phyloP scores from a whole-genome alignment of 2,113 vertebrate species.

The Haplochromis vanheusdeni region DNA sequence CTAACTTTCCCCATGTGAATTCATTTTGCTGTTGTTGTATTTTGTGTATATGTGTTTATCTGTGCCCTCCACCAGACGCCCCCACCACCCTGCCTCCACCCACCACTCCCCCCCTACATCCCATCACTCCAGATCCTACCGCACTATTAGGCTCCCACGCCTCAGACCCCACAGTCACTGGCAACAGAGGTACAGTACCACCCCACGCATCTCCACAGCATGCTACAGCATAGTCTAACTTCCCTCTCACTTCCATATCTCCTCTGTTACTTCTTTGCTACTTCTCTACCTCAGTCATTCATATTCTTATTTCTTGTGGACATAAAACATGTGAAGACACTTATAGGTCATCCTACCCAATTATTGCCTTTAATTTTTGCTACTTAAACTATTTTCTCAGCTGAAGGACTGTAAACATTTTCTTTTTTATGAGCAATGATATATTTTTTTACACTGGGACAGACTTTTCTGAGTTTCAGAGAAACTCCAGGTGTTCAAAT shows the following conservation, averaged over 20 bases:
- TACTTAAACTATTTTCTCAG: not conserved
- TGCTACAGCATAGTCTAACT: not conserved
- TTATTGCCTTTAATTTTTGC: not conserved
- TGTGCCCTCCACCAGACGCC: conserved; percentile 90
- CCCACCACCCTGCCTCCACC: conserved; percentile 92
- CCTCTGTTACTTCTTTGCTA: not conserved
- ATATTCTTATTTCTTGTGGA: not conserved
- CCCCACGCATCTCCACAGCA: conserved; percentile 31
- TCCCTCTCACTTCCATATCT: not conserved
- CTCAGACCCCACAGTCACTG: conserved; percentile 83
- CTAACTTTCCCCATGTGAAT: conserved; percentile 24
- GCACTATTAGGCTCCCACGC: conserved; percentile 85
- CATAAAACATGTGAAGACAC: not conserved
- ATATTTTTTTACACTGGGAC: not conserved
- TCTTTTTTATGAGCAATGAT: not conserved
- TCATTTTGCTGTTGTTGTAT: conserved; percentile 20
- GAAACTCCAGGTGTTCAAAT: conserved; percentile 2
- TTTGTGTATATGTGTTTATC: conserved; percentile 77
- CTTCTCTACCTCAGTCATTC: not conserved
- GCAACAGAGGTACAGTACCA: conserved; percentile 90
- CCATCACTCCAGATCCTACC: conserved; percentile 89
- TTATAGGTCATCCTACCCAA: not conserved
- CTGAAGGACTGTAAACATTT: not conserved
- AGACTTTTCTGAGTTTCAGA: not conserved
- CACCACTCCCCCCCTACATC: conserved; percentile 90